These are phyloP conservation scores for Excalfactoria chinensis DNA, from an alignment of 2,113 vertebrate genomes.

Conservation along the genomic window DNA sequence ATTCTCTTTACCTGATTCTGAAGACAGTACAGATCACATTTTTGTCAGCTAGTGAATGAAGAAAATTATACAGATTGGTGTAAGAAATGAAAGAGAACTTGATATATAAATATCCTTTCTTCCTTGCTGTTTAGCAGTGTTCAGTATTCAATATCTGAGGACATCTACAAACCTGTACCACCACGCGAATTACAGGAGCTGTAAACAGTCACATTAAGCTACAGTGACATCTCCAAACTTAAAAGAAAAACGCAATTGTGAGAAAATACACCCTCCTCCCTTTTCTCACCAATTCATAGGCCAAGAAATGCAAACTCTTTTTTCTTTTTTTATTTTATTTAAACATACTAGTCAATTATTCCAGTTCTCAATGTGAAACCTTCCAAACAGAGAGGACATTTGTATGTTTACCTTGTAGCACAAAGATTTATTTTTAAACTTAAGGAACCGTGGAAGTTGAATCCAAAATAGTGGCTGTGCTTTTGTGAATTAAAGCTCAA, in stretches of 20 bases:
- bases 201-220: neutral
- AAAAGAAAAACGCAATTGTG: neutral
- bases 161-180: neutral
- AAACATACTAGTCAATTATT: neutral
- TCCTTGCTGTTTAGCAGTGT: neutral
- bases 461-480: neutral
- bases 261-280: neutral
- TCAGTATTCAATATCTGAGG: neutral
- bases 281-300: neutral
- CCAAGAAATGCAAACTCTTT: neutral
- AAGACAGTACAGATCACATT: neutral
- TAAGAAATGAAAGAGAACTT: neutral
- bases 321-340: neutral
- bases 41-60: neutral
- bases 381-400: neutral
- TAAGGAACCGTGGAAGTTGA: neutral
- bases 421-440: neutral
- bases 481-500: neutral
- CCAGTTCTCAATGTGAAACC: neutral
- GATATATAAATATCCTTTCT: neutral
- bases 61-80: neutral
- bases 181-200: neutral
- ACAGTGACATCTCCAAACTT: neutral
- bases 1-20: neutral
- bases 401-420: neutral